Evolutionary conservation across 2,797 vertebrate species (phyloP), one percentile per base, ranked within the genome.

Genomic region (Amblyraja radiata): DNA sequence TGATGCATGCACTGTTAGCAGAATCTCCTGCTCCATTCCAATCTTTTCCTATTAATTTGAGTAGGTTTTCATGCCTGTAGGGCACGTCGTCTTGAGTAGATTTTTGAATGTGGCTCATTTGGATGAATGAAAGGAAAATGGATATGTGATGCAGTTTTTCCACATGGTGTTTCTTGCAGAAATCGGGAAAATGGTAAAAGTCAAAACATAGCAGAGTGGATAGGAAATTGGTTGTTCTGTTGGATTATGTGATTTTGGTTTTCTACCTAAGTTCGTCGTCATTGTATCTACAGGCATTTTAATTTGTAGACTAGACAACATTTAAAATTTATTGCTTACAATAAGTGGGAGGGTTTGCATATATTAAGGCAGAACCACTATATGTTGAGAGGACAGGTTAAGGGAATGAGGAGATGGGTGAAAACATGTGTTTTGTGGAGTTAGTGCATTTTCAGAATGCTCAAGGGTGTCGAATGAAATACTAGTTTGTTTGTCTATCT

Each of bases 1-100:
- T 58, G 95, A 96, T 93, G 93, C 21, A 93, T 63, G 28, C 0
- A 0, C 21, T 23, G 68, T 88, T 88, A 65, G 86, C 81, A 84
- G 81, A 61, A n/a, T 84, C 63, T 14, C n/a, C 0, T 79, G 32
- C 2, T 23, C 23, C 25, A 84, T 63, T n/a, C 81, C 25, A 84
- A 18, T 63, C 71, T 84, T 84, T 28, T 46, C 18, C 32, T 9
- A 6, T 46, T 7, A 46, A 7, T 6, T 39, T 21, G 7, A 46
- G 1, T 21, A 21, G 14, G 16, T 7, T 39, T 54, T 8, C 23
- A 1, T 28, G 58, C 16, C 0, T 84, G 54, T 84, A 61, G 54
- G 46, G 80, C 23, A 83, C 23, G 10, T 83, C 3, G 6, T 58
- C 23, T 84, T 84, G 23, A 9, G 32, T 32, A n/a, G 39, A n/a